Conservation (phyloP, 2,797 vertebrate species). For the Sciaenops ocellatus region DNA sequence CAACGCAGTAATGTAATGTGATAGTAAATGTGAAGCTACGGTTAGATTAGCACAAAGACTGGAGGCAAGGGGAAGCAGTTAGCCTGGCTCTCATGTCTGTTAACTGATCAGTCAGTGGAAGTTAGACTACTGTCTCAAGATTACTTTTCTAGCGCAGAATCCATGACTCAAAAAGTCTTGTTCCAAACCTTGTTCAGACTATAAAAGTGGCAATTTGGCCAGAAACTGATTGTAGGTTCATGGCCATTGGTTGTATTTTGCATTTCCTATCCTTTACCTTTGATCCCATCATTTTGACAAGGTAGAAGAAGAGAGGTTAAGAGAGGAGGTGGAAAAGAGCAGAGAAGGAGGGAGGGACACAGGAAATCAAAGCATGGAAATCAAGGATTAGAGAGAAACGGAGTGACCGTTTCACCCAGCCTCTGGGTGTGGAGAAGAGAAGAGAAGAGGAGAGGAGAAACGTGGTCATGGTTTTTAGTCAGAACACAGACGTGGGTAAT, state of each 20-base stretch:
- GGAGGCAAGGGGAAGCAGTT: neutral
- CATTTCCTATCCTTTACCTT: slow-evolving; percentile 58
- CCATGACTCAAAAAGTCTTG: slow-evolving; percentile 19
- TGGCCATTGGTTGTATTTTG: slow-evolving; percentile 38
- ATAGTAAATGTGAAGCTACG: neutral
- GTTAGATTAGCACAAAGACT: neutral
- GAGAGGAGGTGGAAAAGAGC: slow-evolving; percentile 39
- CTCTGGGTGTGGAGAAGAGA: slow-evolving; percentile 62
- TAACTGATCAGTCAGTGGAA: slow-evolving; percentile 2
- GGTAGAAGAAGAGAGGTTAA: slow-evolving; percentile 36
- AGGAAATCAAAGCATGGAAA: slow-evolving; percentile 73
- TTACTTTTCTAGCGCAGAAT: slow-evolving; percentile 16
- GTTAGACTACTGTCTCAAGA: neutral
- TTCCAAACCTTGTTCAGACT: slow-evolving; percentile 18
- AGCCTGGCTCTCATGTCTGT: neutral
- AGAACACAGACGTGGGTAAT: slow-evolving; percentile 76
- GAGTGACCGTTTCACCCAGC: slow-evolving; percentile 69
- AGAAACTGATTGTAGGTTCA: slow-evolving; percentile 28
- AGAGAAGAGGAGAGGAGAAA: slow-evolving; percentile 48
- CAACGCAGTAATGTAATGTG: too few species aligned
- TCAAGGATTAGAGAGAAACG: slow-evolving; percentile 71
- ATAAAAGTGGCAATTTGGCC: slow-evolving; percentile 17
- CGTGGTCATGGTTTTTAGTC: slow-evolving; percentile 68
- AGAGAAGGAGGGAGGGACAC: slow-evolving; percentile 49
- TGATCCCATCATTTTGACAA: slow-evolving; percentile 56